phyloP scores from a whole-genome alignment of 2,113 vertebrate genomes.

The Alligator mississippiensis region DNA sequence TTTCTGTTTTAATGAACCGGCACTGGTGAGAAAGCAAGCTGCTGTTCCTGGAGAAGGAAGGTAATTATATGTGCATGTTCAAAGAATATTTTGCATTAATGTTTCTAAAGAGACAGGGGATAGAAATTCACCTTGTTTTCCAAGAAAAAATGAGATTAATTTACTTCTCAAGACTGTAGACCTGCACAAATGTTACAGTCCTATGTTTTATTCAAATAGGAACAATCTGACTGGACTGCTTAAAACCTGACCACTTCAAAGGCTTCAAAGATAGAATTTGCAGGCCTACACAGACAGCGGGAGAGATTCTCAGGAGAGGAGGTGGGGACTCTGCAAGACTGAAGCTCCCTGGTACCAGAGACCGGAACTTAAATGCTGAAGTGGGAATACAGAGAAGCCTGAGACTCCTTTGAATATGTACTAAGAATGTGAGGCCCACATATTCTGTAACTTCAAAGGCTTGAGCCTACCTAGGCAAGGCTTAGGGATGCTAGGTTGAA shows the following conservation, averaged over 20 bases:
- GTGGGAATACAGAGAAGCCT: not conserved
- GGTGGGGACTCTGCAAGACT: not conserved
- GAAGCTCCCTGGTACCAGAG: not conserved
- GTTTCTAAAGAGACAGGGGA: conserved; percentile 28
- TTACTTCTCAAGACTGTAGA: conserved; percentile 50
- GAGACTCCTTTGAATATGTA: accelerated
- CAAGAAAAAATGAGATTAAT: not conserved
- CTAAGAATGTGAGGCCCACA: not conserved
- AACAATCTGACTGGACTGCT: not conserved
- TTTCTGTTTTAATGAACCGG: conserved; percentile 61
- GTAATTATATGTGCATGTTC: conserved; percentile 62
- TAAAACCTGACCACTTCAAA: not conserved
- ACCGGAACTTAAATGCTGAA: not conserved
- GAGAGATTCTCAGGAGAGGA: not conserved
- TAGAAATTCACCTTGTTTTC: not conserved
- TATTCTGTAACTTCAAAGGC: not conserved
- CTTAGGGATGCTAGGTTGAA: not conserved
- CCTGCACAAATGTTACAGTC: not conserved
- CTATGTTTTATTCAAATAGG: not conserved
- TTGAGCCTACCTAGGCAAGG: not conserved
- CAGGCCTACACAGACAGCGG: not conserved
- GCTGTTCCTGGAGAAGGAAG: conserved; percentile 60
- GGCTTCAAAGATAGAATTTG: not conserved
- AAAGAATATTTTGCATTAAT: not conserved
- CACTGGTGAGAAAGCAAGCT: conserved; percentile 48